These are phyloP conservation scores for Phylloscopus collybita DNA, from an alignment of 2,797 vertebrate species.

Conservation along the genomic window DNA sequence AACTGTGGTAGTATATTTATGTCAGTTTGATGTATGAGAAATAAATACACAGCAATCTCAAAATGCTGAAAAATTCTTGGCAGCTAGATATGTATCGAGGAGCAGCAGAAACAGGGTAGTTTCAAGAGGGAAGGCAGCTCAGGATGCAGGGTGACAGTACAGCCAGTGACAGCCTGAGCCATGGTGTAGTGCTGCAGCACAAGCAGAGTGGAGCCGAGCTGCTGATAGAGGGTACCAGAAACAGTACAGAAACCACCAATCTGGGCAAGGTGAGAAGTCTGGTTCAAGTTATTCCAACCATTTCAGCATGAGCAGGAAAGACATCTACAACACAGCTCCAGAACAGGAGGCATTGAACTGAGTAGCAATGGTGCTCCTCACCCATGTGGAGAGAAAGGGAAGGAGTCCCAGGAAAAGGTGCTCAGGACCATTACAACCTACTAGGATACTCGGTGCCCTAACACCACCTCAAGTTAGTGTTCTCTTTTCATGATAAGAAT, in stretches of 20 bases:
- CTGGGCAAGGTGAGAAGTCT: not conserved
- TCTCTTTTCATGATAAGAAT: not conserved
- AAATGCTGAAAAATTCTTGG: not conserved
- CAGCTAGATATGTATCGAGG: not conserved
- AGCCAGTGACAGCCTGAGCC: not conserved
- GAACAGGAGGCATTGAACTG: not conserved
- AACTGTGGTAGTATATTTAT: not conserved
- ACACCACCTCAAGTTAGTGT: not conserved
- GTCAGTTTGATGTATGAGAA: not conserved
- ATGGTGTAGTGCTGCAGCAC: not conserved
- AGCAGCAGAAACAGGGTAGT: not conserved
- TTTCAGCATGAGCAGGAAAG: not conserved
- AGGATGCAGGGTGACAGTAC: not conserved
- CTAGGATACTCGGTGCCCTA: not conserved
- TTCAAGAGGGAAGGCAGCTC: not conserved
- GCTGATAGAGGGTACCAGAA: not conserved
- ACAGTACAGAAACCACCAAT: not conserved
- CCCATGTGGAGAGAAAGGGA: fast-evolving
- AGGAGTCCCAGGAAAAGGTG: fast-evolving
- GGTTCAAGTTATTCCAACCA: not conserved
- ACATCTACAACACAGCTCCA: too few species aligned
- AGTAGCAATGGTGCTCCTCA: not conserved
- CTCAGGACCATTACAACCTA: not conserved
- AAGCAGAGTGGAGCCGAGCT: fast-evolving
- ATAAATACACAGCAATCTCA: not conserved